Base-by-base conservation (phyloP, 2,888 invertebrate genomes). In the Andrena haemorrhoa region DNA sequence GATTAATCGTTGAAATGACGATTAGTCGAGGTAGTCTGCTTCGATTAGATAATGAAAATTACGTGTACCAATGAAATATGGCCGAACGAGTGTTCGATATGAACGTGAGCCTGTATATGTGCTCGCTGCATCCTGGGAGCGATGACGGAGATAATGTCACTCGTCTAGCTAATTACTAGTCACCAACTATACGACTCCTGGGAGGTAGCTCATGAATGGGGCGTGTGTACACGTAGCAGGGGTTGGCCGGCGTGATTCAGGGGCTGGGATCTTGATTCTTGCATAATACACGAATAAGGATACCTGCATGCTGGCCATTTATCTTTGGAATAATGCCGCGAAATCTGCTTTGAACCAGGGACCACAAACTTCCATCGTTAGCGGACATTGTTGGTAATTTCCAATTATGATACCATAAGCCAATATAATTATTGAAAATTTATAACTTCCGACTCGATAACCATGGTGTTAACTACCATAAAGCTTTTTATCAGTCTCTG, bases 101-200 rank as follows among this genome's bases (percentile, higher is more conserved):
- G 33, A 73, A 63, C 35, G 29, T 47, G 33, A 68, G 66, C 47
- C 20, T 16, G 68, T 33, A 65, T 65, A 58, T 58, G 73, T 64
- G 76, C 53, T 70, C 63, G 60, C 63, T 49, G 74, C 26, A 60
- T 6, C 78, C 33, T 70, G 82, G 84, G 84, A 78, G 73, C 58
- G 81, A 85, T 85, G 81, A 75, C 56, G 41, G 63, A 82, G 85
- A 85, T 85, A 85, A 75, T 64, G 85, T 79, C 85, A 82, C 75
- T 85, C 85, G 81, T 81, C 85, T 75, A 70, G 75, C 75, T 82
- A 85, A 85, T 85, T 85, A 85, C 78, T 78, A 78, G 85, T 81
- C 72, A 47, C 78, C 78, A 35, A 84, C 85, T 85, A 78, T 78
- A 70, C 70, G 70, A 75, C 81, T 81, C 78, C 33, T 47, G 77